Evolutionary conservation across 2,888 invertebrate genomes (phyloP).

Genomic region (Drosophila formosana): DNA sequence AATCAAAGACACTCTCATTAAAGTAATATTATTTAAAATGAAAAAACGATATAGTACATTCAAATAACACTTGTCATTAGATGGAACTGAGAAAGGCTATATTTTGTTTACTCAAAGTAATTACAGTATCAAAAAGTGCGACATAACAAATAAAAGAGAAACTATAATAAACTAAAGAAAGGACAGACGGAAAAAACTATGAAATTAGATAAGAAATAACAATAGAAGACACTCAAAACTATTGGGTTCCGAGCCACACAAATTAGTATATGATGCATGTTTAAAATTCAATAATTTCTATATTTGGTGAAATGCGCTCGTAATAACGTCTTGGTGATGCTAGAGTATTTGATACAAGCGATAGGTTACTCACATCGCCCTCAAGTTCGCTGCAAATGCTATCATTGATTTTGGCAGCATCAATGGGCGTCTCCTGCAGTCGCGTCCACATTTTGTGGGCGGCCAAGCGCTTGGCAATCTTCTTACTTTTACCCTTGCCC

Average conservation of each 20-base stretch:
- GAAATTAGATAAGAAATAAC: not conserved
- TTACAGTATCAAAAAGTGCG: not conserved
- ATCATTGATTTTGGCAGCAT: slow-evolving; percentile 87
- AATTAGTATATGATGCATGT: not conserved
- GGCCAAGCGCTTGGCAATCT: slow-evolving; percentile 97
- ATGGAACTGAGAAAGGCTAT: not conserved
- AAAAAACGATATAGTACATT: not conserved
- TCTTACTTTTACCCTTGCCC: slow-evolving; percentile 97
- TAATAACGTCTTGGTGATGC: slow-evolving; percentile 30
- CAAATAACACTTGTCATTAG: not conserved
- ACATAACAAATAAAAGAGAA: not conserved
- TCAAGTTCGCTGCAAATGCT: slow-evolving; percentile 90
- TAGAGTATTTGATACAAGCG: slow-evolving; percentile 18
- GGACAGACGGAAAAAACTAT: not conserved
- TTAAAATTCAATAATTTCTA: slow-evolving; percentile 43
- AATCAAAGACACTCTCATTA: not conserved
- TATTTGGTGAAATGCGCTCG: slow-evolving; percentile 29
- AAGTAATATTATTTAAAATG: not conserved
- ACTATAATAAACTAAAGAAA: not conserved
- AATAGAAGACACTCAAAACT: not conserved
- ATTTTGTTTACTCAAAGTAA: not conserved
- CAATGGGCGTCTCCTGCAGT: slow-evolving; percentile 91
- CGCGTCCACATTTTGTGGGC: slow-evolving; percentile 97
- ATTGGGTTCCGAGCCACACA: not conserved
- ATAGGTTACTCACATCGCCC: slow-evolving; percentile 87